Percentiles rank a stretch among this genome's conserved stretches.
Evolutionary conservation across 2,888 invertebrate genomes (phyloP).

Genomic region (Chrysomela aeneicollis): DNA sequence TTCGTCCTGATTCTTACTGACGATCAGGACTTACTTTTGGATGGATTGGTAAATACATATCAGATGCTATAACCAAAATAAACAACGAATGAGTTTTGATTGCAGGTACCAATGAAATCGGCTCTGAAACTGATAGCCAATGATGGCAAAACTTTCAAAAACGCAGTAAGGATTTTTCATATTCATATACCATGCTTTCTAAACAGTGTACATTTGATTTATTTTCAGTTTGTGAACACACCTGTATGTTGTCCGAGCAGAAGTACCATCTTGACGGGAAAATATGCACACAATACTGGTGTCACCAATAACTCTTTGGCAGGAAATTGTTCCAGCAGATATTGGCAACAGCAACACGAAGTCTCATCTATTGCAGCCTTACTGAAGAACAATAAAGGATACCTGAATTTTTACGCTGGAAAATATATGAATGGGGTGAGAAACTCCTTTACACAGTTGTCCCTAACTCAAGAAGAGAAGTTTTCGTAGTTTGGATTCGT

Average conservation of each 20-base stretch:
- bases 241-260: conserved; percentile 92
- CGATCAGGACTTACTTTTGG: conserved; percentile 83
- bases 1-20: conserved; percentile 83
- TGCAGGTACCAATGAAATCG: conserved; percentile 73
- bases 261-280: conserved; percentile 84
- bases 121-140: conserved; percentile 69
- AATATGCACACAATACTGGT: conserved; percentile 83
- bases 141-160: conserved; percentile 74
- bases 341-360: conserved; percentile 75
- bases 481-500: not conserved
- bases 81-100: conserved; percentile 40
- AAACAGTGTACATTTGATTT: not conserved
- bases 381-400: conserved; percentile 69
- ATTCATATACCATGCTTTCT: not conserved
- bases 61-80: not conserved
- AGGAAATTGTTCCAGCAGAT: conserved; percentile 78
- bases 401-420: conserved; percentile 90
- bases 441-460: conserved; percentile 3
- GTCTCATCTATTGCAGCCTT: conserved; percentile 72
- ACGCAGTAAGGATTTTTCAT: conserved; percentile 70
- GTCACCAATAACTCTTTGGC: conserved; percentile 79
- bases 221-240: conserved; percentile 77
- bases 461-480: not conserved
- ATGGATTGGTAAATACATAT: conserved; percentile 73
- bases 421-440: conserved; percentile 90